Base-by-base conservation (phyloP, 2,797 vertebrate species). In the Catostomus latipinnis region DNA sequence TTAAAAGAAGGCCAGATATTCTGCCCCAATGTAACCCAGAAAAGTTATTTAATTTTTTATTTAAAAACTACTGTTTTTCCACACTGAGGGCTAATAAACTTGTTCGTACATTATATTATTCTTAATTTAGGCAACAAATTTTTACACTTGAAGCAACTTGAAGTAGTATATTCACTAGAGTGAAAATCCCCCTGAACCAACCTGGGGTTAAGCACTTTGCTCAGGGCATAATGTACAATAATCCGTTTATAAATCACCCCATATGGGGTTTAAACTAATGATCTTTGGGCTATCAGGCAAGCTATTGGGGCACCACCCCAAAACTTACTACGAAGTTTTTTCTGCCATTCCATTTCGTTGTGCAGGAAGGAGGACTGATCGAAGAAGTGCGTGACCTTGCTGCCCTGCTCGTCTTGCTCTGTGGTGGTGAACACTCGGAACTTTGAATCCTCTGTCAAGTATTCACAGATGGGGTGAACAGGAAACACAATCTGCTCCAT, bases 401-500 rank as follows among this genome's bases (percentile, higher is more conserved):
- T 99, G 89, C 97, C 96, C 90, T 99, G 98, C 86, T 99, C 98
- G 0, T 99, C 98, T 91, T 97, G 97, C 92, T 99, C 98, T 0
- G 98, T 99, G 88, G 96, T 97, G 91, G 93, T 97, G 86, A 98
- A 97, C 6, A 99, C 94, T 0, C 97, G 81, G 74, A 92, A 83
- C 91, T 98, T 98, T 1, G 98, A 98, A 88, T 99, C 98, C 87
- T 96, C 95, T 0, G 96, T 99, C 85, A 99, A 93, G 86, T 95
- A 99, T 87, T 98, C 95, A 0, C 98, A 99, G 93, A 99, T 98
- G 61, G 92, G 93, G 0, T 98, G 97, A 80, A 99, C 94, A 0
- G 98, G 97, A 84, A 97, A 99, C 84, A 99, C 96, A 0, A 99
- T 99, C 94, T 99, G 96, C 93, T 99, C 98, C 98, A 99, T 98